These are phyloP conservation scores for Holocentrus rufus DNA, from an alignment of 2,797 vertebrate species.

Conservation along the genomic window DNA sequence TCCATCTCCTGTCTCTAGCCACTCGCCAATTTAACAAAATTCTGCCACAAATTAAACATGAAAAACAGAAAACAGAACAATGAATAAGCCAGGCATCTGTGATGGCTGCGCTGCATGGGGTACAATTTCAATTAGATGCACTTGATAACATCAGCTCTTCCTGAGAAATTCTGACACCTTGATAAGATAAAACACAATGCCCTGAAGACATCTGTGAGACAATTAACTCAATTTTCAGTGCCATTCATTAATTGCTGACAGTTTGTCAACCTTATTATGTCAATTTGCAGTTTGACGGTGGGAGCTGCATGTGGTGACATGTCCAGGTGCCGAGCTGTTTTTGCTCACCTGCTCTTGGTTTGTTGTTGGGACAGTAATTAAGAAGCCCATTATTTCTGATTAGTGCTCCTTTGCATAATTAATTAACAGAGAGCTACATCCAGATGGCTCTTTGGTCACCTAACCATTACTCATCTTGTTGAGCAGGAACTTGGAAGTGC, in stretches of 20 bases:
- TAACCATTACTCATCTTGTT: slow-evolving; percentile 70
- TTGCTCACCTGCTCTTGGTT: slow-evolving; percentile 70
- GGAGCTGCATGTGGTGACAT: slow-evolving; percentile 48
- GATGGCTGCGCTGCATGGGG: slow-evolving; percentile 7
- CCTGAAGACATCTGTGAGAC: slow-evolving; percentile 59
- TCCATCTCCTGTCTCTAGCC: neutral
- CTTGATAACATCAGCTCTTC: slow-evolving; percentile 16
- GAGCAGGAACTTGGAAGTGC: slow-evolving; percentile 59
- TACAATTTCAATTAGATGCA: slow-evolving; percentile 12
- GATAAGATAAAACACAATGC: slow-evolving; percentile 46
- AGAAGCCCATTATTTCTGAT: slow-evolving; percentile 77
- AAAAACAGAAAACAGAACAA: neutral
- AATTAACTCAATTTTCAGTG: slow-evolving; percentile 63
- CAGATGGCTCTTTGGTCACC: slow-evolving; percentile 73
- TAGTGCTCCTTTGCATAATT: slow-evolving; percentile 73
- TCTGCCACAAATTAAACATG: neutral
- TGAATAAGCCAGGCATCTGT: neutral
- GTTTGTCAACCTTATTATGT: slow-evolving; percentile 77
- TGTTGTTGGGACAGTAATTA: slow-evolving; percentile 70
- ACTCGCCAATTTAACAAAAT: neutral
- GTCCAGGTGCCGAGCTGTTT: slow-evolving; percentile 64
- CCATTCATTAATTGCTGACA: slow-evolving; percentile 74
- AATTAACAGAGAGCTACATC: slow-evolving; percentile 66
- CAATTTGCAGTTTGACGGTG: slow-evolving; percentile 51
- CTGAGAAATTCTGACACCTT: slow-evolving; percentile 40